Evolutionary conservation across 2,113 vertebrate genomes (phyloP).

Genomic region (Hipposideros armiger): DNA sequence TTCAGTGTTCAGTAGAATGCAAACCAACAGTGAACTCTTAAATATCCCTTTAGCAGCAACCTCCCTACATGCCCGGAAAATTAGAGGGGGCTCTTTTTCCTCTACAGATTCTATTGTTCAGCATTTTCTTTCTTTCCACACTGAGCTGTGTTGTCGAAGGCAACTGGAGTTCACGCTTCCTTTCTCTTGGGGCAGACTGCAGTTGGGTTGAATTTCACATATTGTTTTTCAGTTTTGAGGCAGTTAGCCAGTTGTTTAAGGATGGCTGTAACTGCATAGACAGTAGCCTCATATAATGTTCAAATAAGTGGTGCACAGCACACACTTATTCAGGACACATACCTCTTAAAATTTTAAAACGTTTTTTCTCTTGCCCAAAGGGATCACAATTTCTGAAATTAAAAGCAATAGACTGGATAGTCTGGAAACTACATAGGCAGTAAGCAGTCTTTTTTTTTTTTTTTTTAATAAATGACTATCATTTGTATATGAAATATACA

Average conservation of each 20-base stretch:
- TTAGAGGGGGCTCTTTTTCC: conserved; percentile 65
- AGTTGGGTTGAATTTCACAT: conserved; percentile 11
- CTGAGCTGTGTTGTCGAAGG: conserved; percentile 66
- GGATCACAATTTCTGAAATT: conserved; percentile 48
- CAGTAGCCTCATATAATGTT: not conserved
- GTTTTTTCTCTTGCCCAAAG: not conserved
- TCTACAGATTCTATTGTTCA: conserved; percentile 67
- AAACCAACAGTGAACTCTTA: not conserved
- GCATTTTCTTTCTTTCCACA: conserved; percentile 74
- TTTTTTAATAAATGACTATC: not conserved
- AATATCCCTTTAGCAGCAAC: conserved; percentile 15
- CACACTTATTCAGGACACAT: not conserved
- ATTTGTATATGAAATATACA: conserved; percentile 10
- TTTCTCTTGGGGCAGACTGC: conserved; percentile 63
- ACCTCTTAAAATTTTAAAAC: not conserved
- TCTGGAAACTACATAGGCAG: not conserved
- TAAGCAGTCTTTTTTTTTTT: not conserved
- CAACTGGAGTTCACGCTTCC: conserved; percentile 82
- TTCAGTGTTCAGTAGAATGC: not conserved
- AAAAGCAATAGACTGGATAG: not conserved
- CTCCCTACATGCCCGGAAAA: conserved; percentile 45
- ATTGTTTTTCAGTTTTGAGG: conserved; percentile 65
- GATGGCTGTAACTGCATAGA: not conserved
- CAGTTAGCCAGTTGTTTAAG: conserved; percentile 37
- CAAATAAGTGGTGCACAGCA: not conserved